These are phyloP conservation scores for Hylyphantes graminicola DNA, from an alignment of 1,140 invertebrate species.

Conservation along the genomic window DNA sequence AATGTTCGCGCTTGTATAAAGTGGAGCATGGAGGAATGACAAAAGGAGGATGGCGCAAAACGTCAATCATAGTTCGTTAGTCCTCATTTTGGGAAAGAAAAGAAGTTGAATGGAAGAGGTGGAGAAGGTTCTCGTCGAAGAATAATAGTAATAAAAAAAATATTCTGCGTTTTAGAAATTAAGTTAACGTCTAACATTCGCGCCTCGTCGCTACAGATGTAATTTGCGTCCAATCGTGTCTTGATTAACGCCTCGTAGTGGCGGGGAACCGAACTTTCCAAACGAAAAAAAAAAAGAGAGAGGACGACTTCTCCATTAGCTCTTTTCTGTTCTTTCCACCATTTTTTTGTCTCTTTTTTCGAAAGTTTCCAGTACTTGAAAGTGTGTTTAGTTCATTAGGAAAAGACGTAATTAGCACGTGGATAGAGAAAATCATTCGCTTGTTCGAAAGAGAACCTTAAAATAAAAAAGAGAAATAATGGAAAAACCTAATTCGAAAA, in stretches of 20 bases:
- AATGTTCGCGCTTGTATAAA: constrained; percentile 11
- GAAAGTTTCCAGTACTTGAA: constrained; percentile 17
- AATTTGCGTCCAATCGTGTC: constrained; percentile 56
- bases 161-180: constrained; percentile 54
- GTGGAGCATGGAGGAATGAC: neutral
- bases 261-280: constrained; percentile 44
- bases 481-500: constrained; percentile 46
- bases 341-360: constrained; percentile 9
- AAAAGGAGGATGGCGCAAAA: constrained; percentile 11
- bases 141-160: constrained; percentile 15
- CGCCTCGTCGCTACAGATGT: constrained; percentile 29
- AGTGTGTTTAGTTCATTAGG: constrained; percentile 56
- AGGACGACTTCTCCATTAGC: constrained; percentile 35
- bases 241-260: constrained; percentile 51
- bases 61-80: constrained; percentile 60
- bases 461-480: constrained; percentile 10
- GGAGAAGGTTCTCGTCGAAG: constrained; percentile 11
- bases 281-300: constrained; percentile 45
- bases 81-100: constrained; percentile 51
- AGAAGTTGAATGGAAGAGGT: constrained; percentile 2
- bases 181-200: constrained; percentile 55
- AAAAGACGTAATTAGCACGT: constrained; percentile 49
- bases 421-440: constrained; percentile 43
- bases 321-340: constrained; percentile 11
- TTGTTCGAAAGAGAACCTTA: constrained; percentile 14